Evolutionary conservation across 2,797 vertebrate species (phyloP).

Genomic region (Acipenser ruthenus): DNA sequence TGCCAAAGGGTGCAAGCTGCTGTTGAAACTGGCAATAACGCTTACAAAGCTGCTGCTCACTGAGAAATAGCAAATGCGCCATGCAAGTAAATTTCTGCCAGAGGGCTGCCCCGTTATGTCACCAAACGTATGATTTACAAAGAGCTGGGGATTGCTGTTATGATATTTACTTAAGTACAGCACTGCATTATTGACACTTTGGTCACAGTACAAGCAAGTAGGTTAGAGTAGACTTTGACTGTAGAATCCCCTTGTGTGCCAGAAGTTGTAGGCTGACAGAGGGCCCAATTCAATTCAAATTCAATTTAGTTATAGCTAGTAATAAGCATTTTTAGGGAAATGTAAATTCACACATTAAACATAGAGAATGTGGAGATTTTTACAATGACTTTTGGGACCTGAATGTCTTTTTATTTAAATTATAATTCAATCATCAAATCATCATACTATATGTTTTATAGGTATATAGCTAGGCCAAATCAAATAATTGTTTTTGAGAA

Average conservation of each 20-base stretch:
- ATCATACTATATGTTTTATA: neutral
- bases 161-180: neutral
- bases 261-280: too few species aligned
- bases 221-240: neutral
- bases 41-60: neutral
- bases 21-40: neutral
- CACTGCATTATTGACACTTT: neutral
- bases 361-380: neutral
- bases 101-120: neutral
- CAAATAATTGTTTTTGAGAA: conserved; percentile 31
- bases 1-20: neutral
- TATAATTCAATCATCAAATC: too few species aligned
- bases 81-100: neutral
- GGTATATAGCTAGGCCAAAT: conserved; percentile 36
- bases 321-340: too few species aligned
- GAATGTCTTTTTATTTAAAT: too few species aligned
- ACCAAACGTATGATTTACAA: conserved; percentile 1
- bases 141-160: neutral
- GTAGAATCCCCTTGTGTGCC: neutral
- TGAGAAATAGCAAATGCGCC: neutral
- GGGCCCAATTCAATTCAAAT: too few species aligned
- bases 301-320: too few species aligned
- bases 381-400: too few species aligned
- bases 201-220: neutral
- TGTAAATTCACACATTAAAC: neutral